Conservation (phyloP, 2,797 vertebrate species). For the Hemitrygon akajei region DNA sequence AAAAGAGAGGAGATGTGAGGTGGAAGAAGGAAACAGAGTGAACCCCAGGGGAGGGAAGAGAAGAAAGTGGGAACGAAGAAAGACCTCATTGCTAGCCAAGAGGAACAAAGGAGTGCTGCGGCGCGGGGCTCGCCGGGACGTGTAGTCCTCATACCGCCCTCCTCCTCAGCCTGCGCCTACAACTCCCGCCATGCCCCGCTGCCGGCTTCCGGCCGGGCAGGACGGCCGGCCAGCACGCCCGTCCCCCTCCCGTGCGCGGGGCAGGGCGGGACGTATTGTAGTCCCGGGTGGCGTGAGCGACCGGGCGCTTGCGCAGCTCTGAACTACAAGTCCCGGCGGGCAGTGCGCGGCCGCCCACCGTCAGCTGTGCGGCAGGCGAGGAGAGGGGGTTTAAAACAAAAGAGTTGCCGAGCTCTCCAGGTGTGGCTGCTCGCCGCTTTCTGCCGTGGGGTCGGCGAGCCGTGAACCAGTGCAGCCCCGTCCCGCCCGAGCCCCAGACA, state of each 20-base stretch:
- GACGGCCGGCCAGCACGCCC: neutral
- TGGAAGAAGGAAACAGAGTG: conserved; percentile 38
- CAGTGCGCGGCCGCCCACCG: neutral
- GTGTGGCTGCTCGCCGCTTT: neutral
- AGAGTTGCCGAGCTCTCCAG: too few relatives aligned
- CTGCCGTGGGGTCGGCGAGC: too few relatives aligned
- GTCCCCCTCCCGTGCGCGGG: neutral
- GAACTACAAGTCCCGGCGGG: conserved; percentile 9
- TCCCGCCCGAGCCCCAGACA: too few relatives aligned
- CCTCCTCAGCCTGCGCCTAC: conserved; percentile 40
- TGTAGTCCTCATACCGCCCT: neutral
- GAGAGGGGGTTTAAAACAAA: neutral
- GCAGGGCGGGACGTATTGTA: neutral
- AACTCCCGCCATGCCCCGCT: conserved; percentile 39
- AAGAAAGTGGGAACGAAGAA: conserved; percentile 42
- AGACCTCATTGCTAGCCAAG: conserved; percentile 40
- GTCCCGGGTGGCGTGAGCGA: neutral
- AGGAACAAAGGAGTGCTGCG: conserved; percentile 26
- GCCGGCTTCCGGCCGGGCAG: neutral
- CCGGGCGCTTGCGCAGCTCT: too few relatives aligned
- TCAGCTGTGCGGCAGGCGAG: conserved; percentile 6
- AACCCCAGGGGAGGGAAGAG: conserved; percentile 47
- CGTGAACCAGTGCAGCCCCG: too few relatives aligned
- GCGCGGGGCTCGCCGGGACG: neutral
- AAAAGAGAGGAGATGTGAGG: conserved; percentile 1